Evolutionary conservation across 2,888 invertebrate genomes (phyloP).

Genomic region (Phyllotreta striolata): DNA sequence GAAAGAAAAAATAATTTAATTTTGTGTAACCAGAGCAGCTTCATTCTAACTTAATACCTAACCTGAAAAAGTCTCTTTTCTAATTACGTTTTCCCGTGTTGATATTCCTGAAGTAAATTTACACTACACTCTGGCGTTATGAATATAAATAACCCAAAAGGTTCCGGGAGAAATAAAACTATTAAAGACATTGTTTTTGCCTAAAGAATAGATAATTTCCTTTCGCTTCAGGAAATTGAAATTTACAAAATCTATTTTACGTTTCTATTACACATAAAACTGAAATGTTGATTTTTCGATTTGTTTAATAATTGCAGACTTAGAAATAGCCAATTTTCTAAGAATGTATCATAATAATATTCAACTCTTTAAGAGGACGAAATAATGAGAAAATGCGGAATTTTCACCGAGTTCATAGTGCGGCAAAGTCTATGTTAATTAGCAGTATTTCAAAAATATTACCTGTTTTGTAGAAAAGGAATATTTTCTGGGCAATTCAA

Average conservation of each 20-base stretch:
- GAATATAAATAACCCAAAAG: constrained; percentile 34
- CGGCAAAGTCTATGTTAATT: constrained; percentile 26
- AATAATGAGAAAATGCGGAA: constrained; percentile 19
- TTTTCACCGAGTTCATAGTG: constrained; percentile 18
- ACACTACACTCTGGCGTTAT: constrained; percentile 29
- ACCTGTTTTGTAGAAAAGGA: constrained; percentile 17
- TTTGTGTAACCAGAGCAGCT: constrained; percentile 25
- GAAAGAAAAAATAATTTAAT: constrained; percentile 28
- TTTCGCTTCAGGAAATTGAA: too few species aligned
- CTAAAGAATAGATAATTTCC: constrained; percentile 7
- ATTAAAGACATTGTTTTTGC: constrained; percentile 19
- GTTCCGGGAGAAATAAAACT: constrained; percentile 30
- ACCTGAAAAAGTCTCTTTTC: constrained; percentile 30
- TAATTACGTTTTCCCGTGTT: constrained; percentile 32
- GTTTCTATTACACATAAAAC: too few species aligned
- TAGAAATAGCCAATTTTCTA: constrained; percentile 10
- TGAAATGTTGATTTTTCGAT: too few species aligned
- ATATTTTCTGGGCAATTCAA: constrained; percentile 21
- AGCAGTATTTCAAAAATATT: constrained; percentile 27
- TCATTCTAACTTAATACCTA: constrained; percentile 28
- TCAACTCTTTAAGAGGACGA: constrained; percentile 22
- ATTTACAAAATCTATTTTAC: too few species aligned
- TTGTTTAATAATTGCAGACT: not conserved
- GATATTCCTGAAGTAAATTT: constrained; percentile 30
- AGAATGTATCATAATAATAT: constrained; percentile 23